These are phyloP conservation scores for Salvator merianae DNA, from an alignment of 2,113 vertebrate genomes.

Conservation along the genomic window DNA sequence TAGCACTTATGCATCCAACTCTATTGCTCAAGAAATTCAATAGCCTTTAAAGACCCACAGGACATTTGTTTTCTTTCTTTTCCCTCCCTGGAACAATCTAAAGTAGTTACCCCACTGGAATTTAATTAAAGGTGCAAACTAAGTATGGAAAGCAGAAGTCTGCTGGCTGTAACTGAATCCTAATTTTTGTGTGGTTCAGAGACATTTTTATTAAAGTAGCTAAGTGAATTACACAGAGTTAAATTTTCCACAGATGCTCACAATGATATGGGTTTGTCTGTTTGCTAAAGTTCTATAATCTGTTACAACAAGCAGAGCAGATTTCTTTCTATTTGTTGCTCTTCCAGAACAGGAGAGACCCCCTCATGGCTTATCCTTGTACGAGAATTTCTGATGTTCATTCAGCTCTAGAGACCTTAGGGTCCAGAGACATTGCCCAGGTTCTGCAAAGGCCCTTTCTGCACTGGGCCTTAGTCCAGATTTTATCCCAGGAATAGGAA, in stretches of 20 bases:
- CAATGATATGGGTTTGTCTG: slow-evolving; percentile 4
- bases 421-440: background rate
- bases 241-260: slow-evolving; percentile 12
- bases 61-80: background rate
- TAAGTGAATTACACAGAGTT: slow-evolving; percentile 20
- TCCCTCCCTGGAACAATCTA: background rate
- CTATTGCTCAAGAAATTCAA: background rate
- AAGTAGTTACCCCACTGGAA: background rate
- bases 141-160: background rate
- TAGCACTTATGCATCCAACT: too few species aligned
- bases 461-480: too few species aligned
- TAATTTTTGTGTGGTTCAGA: background rate
- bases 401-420: background rate
- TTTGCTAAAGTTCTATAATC: background rate
- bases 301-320: background rate
- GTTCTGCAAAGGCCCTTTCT: too few species aligned
- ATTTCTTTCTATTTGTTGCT: background rate
- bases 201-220: slow-evolving; percentile 5
- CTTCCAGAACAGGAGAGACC: slow-evolving; percentile 39
- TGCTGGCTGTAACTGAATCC: background rate
- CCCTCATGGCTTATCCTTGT: slow-evolving; percentile 2
- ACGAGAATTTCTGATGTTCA: background rate
- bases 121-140: background rate
- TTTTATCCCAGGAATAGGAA: too few species aligned
- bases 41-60: background rate